Conservation (phyloP, 2,113 vertebrate species). For the Amia ocellicauda region DNA sequence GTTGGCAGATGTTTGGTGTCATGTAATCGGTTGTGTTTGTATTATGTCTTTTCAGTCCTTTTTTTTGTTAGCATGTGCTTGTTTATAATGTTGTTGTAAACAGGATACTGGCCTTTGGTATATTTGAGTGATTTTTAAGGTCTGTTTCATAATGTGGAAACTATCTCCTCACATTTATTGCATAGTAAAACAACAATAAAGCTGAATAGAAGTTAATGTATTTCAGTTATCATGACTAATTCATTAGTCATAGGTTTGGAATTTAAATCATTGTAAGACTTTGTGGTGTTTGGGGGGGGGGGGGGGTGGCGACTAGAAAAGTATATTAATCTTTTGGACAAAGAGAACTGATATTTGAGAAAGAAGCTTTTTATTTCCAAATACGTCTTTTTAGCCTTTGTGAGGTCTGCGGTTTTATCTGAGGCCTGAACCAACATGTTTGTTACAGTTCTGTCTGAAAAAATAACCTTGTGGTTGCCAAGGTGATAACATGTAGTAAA, state of each 20-base stretch:
- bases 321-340: slow-evolving; percentile 27
- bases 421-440: slow-evolving; percentile 35
- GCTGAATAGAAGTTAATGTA: not conserved
- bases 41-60: too few relatives aligned
- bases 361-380: slow-evolving; percentile 17
- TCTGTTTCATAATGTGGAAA: slow-evolving; percentile 7
- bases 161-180: slow-evolving; percentile 30
- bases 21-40: too few relatives aligned
- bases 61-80: not conserved
- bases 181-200: slow-evolving; percentile 29
- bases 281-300: slow-evolving; percentile 12
- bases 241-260: slow-evolving; percentile 22
- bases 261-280: slow-evolving; percentile 35
- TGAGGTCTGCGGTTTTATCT: slow-evolving; percentile 30
- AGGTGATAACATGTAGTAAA: slow-evolving; percentile 51
- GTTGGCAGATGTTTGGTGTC: too few relatives aligned
- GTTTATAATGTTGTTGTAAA: slow-evolving; percentile 2
- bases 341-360: slow-evolving; percentile 32
- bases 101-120: not conserved
- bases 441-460: slow-evolving; percentile 40
- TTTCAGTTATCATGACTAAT: slow-evolving; percentile 28
- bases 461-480: slow-evolving; percentile 49
- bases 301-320: slow-evolving; percentile 1
- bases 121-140: not conserved
- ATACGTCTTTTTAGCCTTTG: slow-evolving; percentile 28